Evolutionary conservation across 1,140 invertebrate species (phyloP).

Genomic region (Bombus sylvicola): DNA sequence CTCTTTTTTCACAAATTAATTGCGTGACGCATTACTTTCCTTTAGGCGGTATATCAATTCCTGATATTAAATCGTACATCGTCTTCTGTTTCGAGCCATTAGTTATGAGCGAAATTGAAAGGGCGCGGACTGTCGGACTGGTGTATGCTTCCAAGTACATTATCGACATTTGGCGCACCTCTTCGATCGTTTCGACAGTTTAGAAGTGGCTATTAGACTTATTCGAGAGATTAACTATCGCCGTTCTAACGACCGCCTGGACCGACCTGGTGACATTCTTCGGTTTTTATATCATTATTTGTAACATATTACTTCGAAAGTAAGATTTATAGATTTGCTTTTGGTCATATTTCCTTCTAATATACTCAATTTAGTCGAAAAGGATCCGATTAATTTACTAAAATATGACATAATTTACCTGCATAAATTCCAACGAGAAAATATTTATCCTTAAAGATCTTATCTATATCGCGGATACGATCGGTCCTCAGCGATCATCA

Average conservation of each 20-base stretch:
- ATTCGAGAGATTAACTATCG: constrained; percentile 64
- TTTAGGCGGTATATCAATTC: not conserved
- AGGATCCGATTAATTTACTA: not conserved
- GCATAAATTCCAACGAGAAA: not conserved
- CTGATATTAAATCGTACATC: constrained; percentile 24
- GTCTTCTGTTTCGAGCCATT: constrained; percentile 38
- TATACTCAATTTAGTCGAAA: no score
- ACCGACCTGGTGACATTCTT: constrained; percentile 32
- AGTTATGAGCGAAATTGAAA: constrained; percentile 47
- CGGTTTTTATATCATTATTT: constrained; percentile 23
- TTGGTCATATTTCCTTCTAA: not conserved
- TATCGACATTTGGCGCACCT: constrained; percentile 70
- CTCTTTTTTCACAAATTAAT: constrained; percentile 27
- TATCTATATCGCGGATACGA: not conserved
- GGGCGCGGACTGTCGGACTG: constrained; percentile 43
- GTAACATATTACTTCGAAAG: no score
- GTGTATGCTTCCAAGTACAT: constrained; percentile 50
- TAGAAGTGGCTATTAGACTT: constrained; percentile 67
- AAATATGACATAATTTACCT: not conserved
- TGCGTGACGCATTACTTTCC: not conserved
- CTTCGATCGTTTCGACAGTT: constrained; percentile 64
- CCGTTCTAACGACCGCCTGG: constrained; percentile 35
- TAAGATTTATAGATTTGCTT: no score
- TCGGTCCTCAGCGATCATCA: constrained; percentile 49
- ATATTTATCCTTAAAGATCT: constrained; percentile 15